Evolutionary conservation across 2,888 invertebrate species (phyloP).

Genomic region (Erebia epiphron): DNA sequence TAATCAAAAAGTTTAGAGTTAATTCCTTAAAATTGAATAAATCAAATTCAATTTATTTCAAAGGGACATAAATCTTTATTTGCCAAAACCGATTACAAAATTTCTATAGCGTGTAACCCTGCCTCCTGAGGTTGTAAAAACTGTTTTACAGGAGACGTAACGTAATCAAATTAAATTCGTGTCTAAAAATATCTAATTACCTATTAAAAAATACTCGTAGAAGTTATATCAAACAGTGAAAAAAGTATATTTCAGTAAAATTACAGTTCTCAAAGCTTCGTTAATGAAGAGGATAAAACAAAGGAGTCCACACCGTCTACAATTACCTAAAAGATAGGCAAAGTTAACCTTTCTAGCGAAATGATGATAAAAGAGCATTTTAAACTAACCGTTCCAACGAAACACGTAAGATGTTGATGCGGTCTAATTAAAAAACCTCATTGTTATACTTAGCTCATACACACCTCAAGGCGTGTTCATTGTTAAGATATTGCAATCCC

Average conservation of each 20-base stretch:
- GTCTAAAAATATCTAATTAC: no score
- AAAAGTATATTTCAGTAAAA: background rate
- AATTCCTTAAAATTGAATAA: no score
- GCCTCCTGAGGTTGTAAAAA: no score
- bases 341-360: constrained; percentile 9
- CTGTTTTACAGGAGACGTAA: no score
- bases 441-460: background rate
- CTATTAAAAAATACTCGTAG: background rate
- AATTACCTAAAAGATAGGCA: constrained; percentile 10
- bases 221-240: background rate
- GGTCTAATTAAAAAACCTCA: background rate
- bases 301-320: constrained; percentile 5
- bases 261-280: background rate
- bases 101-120: no score
- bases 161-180: no score
- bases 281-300: constrained; percentile 4
- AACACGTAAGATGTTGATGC: background rate
- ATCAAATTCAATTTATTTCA: no score
- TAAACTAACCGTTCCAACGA: background rate
- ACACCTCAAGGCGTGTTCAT: background rate
- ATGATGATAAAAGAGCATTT: constrained; percentile 4
- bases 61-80: no score
- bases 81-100: no score
- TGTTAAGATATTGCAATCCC: no score
- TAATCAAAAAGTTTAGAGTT: no score